Evolutionary conservation across 2,797 vertebrate genomes (phyloP).

Genomic region (Falco columbarius): DNA sequence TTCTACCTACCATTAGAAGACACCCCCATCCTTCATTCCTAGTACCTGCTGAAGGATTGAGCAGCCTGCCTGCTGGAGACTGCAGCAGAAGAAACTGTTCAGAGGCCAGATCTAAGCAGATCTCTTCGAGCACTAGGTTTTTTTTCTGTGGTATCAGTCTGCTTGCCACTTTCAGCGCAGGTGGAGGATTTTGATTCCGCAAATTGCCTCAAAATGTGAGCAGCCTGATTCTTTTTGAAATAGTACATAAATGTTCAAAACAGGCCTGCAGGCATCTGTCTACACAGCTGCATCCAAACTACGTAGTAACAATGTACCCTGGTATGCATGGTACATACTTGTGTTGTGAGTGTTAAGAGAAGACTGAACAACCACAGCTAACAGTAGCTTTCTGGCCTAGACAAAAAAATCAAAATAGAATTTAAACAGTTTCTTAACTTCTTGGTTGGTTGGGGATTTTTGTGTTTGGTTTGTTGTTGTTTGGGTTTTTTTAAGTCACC

Average conservation of each 20-base stretch:
- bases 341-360: neutral
- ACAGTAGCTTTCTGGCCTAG: neutral
- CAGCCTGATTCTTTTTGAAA: neutral
- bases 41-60: constrained; percentile 31
- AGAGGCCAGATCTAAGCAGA: neutral
- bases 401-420: neutral
- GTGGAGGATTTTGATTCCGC: neutral
- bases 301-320: rapidly evolving
- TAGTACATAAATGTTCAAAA: neutral
- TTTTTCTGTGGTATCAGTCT: neutral
- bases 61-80: neutral
- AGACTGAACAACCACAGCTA: neutral
- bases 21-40: constrained; percentile 18
- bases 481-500: neutral
- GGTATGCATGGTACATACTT: neutral
- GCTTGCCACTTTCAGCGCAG: neutral
- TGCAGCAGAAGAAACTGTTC: neutral
- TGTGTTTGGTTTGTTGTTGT: no score
- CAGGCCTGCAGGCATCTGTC: neutral
- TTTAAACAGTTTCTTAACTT: neutral
- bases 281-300: neutral
- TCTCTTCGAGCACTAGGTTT: neutral
- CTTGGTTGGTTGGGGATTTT: neutral
- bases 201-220: neutral
- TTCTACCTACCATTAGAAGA: constrained; percentile 38